Conservation (phyloP, 2,888 invertebrate genomes). For the Shargacucullia verbasci region DNA sequence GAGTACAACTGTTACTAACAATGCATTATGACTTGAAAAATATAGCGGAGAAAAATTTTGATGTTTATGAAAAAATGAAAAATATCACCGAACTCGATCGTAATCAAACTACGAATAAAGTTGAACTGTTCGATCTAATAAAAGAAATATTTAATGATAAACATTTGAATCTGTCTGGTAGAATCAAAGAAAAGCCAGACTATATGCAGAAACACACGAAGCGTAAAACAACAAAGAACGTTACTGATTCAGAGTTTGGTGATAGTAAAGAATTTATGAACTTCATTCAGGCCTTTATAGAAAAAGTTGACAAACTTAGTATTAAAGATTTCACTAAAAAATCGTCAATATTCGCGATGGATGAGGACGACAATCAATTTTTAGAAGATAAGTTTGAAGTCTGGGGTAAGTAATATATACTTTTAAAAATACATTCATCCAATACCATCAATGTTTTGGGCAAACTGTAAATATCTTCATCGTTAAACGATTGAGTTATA, state of each 20-base stretch:
- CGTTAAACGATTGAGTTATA: no score
- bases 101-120: conserved; percentile 26
- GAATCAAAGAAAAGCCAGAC: conserved; percentile 7
- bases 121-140: conserved; percentile 43
- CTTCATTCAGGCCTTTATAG: conserved; percentile 35
- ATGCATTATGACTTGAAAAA: conserved; percentile 61
- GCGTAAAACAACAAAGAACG: not conserved
- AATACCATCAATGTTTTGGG: no score
- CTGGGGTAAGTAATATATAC: conserved; percentile 47
- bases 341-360: not conserved
- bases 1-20: conserved; percentile 52
- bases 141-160: conserved; percentile 43
- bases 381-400: conserved; percentile 16
- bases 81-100: conserved; percentile 32
- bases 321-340: conserved; percentile 30
- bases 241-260: conserved; percentile 20
- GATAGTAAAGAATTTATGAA: conserved; percentile 36
- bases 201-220: not conserved
- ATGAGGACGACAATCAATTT: not conserved
- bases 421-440: no score
- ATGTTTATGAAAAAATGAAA: conserved; percentile 48
- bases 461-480: no score
- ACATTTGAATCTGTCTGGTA: conserved; percentile 1
- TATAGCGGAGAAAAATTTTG: conserved; percentile 56
- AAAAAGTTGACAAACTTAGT: conserved; percentile 30